Evolutionary conservation across 1,140 invertebrate genomes (phyloP).

Genomic region (Linepithema humile): DNA sequence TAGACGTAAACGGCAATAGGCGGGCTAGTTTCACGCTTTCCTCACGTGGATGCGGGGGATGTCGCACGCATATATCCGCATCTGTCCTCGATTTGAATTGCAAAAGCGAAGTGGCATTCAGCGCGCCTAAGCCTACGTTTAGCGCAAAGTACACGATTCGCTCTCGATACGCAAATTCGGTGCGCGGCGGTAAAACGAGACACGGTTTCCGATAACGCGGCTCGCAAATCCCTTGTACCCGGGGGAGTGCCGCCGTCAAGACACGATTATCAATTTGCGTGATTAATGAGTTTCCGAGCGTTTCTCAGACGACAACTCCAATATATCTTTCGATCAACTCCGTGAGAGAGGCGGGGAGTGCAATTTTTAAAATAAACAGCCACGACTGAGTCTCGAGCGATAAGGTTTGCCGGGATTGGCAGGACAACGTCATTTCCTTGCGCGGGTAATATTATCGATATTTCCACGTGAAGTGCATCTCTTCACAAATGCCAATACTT

Average conservation of each 20-base stretch:
- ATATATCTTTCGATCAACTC: too few species aligned
- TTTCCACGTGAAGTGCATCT: too few species aligned
- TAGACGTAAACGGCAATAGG: slow-evolving; percentile 29
- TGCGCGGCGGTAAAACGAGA: background rate
- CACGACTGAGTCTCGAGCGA: too few species aligned
- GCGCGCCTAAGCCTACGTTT: slow-evolving; percentile 58
- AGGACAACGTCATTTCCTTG: too few species aligned
- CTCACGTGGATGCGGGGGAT: slow-evolving; percentile 4
- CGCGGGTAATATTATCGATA: too few species aligned
- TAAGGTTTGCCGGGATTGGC: too few species aligned
- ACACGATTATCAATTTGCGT: slow-evolving; percentile 1
- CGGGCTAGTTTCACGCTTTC: slow-evolving; percentile 54
- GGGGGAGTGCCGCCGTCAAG: background rate
- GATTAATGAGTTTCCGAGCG: background rate
- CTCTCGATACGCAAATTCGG: background rate
- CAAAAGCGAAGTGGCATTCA: slow-evolving; percentile 72
- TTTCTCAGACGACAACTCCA: background rate
- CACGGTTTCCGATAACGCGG: background rate
- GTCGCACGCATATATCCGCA: slow-evolving; percentile 60
- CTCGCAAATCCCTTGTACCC: too few species aligned
- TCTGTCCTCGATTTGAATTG: slow-evolving; percentile 77
- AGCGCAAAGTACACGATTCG: slow-evolving; percentile 11
- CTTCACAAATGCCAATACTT: too few species aligned
- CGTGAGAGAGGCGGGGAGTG: too few species aligned
- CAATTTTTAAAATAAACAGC: too few species aligned